Evolutionary conservation across 2,888 invertebrate species (phyloP), one percentile per base, ranked within the genome.

Genomic region (Eueremaeus valkanovi): DNA sequence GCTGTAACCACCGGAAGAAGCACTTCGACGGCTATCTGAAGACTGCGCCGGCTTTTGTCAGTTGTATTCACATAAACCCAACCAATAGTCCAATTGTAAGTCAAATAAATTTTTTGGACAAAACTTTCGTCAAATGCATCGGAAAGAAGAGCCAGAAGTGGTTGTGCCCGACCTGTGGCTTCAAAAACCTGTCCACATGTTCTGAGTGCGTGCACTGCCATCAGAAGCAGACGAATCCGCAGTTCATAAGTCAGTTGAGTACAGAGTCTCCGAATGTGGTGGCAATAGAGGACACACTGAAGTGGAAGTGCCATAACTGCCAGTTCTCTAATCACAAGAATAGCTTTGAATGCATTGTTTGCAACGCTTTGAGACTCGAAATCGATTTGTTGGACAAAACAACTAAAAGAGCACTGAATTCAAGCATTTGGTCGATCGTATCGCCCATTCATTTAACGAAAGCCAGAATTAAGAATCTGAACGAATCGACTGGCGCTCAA

Each of bases 71-170:
- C 2, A 45, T 36, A 1, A 72, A 49, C 24, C 72, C n/a, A 40
- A 21, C 16, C 11, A 72, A 29, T 24, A 24, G 9, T 27, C 45
- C 11, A 36, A n/a, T 24, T 31, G 61, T 74, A 58, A 76, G 74
- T 51, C 75, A 76, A 70, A 72, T 75, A 8, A 79, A 78, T 66
- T 78, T 79, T 76, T 74, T 79, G 72, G 79, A 79, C 29, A 79
- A 79, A 72, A 79, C 79, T 6, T 78, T 79, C 29, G 78, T 79
- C 9, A 79, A 79, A 73, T 79, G 79, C 55, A 79, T 79, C 58
- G 74, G 79, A n/a, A 79, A 79, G 49, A 78, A 78, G 61, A 78
- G 77, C n/a, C 75, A 76, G 31, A 78, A 78, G 42, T 79, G 79
- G 79, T 78, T 75, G 33, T 79, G 79, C 45, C n/a, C 68, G 21